These are phyloP conservation scores for Corapipo altera DNA, from an alignment of 2,113 vertebrate genomes.

Conservation along the genomic window DNA sequence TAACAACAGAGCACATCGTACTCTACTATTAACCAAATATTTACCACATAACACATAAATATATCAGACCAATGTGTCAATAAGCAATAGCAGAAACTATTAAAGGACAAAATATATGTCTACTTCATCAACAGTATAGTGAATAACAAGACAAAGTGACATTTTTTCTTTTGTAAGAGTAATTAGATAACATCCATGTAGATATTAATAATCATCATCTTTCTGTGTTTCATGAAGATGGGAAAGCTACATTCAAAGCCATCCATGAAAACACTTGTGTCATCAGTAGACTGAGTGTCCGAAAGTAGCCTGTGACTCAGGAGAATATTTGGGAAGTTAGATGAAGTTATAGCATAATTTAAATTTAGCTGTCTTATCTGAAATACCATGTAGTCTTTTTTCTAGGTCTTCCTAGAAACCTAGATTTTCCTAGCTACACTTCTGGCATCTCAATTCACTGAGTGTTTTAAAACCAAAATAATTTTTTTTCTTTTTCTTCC, in stretches of 20 bases:
- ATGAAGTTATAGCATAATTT: not conserved
- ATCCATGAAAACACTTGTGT: not conserved
- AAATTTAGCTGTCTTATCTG: not conserved
- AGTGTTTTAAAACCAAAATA: not conserved
- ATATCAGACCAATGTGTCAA: not conserved
- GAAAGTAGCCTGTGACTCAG: not conserved
- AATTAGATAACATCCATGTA: not conserved
- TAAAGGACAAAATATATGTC: not conserved
- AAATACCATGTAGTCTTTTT: not conserved
- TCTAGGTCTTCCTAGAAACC: not conserved
- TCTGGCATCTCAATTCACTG: not conserved
- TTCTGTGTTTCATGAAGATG: not conserved
- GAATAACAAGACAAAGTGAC: not conserved
- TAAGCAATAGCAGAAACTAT: not conserved
- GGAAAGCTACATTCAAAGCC: not conserved
- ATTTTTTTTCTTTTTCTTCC: not conserved
- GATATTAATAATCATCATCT: not conserved
- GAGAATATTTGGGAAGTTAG: not conserved
- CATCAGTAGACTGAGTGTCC: not conserved
- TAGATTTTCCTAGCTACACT: not conserved
- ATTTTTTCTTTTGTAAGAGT: not conserved
- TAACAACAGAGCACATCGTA: not conserved
- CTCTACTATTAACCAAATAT: not conserved
- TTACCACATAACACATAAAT: not conserved
- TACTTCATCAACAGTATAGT: not conserved